phyloP scores from a whole-genome alignment of 1,140 invertebrate genomes.

The Trichogramma pretiosum region DNA sequence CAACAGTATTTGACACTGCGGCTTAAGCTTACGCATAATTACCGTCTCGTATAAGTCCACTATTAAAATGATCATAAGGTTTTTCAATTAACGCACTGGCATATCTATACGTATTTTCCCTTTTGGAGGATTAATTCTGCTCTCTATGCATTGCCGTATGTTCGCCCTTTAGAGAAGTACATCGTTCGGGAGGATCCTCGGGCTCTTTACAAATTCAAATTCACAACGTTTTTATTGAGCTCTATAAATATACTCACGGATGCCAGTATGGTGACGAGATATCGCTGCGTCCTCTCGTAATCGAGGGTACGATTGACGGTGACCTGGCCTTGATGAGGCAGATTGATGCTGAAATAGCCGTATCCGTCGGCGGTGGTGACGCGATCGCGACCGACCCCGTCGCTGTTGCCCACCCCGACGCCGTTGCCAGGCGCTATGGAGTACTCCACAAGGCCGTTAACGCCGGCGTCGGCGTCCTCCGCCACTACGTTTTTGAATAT shows the following conservation, averaged over 20 bases:
- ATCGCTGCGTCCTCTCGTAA: constrained; percentile 80
- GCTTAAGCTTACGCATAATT: too few species aligned
- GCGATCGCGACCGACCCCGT: constrained; percentile 47
- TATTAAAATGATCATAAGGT: too few species aligned
- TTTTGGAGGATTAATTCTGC: too few species aligned
- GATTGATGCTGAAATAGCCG: constrained; percentile 72
- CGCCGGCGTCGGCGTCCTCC: constrained; percentile 73
- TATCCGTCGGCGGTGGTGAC: constrained; percentile 68
- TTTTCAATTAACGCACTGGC: too few species aligned
- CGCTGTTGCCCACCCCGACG: constrained; percentile 49
- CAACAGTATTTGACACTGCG: too few species aligned
- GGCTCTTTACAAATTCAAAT: too few species aligned
- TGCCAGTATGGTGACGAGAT: constrained; percentile 80
- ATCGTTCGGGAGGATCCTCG: too few species aligned
- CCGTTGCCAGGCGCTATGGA: constrained; percentile 51
- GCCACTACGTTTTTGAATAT: constrained; percentile 79
- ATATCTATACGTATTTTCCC: too few species aligned
- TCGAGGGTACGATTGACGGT: constrained; percentile 82
- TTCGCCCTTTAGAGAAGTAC: too few species aligned
- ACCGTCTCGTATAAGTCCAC: too few species aligned
- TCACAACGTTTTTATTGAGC: too few species aligned
- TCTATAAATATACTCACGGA: constrained; percentile 61
- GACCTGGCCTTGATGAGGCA: constrained; percentile 82
- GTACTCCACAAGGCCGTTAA: constrained; percentile 80
- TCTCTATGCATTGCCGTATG: too few species aligned